phyloP scores from a whole-genome alignment of 2,113 vertebrate species.

The Jaculus jaculus region DNA sequence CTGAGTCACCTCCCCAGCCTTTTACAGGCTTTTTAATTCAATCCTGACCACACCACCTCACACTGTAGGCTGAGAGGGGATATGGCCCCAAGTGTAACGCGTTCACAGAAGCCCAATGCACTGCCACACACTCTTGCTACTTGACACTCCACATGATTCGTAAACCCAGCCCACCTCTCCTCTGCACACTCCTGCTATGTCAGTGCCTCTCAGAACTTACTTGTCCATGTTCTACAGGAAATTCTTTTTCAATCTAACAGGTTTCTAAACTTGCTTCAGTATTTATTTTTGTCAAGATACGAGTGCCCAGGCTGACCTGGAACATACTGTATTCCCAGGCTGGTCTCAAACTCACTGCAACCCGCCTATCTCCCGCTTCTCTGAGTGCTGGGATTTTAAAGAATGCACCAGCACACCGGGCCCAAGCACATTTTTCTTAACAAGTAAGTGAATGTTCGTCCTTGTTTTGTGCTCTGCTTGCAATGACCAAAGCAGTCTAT shows the following conservation, averaged over 20 bases:
- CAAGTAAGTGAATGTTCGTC: not conserved
- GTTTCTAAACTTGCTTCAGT: not conserved
- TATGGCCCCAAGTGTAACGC: not conserved
- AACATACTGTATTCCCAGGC: no score
- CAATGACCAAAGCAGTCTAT: slow-evolving; percentile 8
- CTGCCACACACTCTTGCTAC: not conserved
- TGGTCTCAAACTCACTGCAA: no score
- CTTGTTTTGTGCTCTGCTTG: not conserved
- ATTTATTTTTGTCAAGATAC: no score
- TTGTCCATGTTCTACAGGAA: not conserved
- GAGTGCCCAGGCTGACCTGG: no score
- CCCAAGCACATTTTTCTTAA: no score
- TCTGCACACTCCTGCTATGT: no score
- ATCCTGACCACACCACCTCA: not conserved
- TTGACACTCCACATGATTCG: not conserved
- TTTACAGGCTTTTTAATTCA: not conserved
- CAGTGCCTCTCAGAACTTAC: not conserved
- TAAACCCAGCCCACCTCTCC: no score
- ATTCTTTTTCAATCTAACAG: not conserved
- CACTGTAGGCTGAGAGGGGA: not conserved
- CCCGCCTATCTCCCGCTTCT: no score
- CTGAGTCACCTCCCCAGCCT: not conserved
- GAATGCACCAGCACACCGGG: no score
- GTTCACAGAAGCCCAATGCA: not conserved
- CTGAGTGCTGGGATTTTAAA: no score